Conservation (phyloP, 2,113 vertebrate genomes). For the Brachypteracias leptosomus region DNA sequence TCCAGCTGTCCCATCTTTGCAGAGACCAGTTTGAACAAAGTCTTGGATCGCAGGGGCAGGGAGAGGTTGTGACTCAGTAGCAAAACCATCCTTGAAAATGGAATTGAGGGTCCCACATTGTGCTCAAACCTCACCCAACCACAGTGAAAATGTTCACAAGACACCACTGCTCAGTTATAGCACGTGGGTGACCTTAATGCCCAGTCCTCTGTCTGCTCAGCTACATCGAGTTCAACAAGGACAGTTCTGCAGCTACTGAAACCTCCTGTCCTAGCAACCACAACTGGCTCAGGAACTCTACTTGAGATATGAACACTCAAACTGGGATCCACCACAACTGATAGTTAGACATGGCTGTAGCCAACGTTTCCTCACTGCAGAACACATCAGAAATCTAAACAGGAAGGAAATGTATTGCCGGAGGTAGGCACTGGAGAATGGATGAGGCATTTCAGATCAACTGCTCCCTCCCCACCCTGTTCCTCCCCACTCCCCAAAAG, state of each 20-base stretch:
- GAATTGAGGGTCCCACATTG: neutral
- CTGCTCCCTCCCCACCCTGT: neutral
- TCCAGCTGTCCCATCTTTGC: neutral
- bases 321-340: neutral
- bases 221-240: neutral
- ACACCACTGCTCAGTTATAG: neutral
- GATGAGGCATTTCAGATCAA: neutral
- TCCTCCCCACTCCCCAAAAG: neutral
- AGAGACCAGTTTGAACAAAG: neutral
- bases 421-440: neutral
- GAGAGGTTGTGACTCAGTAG: neutral
- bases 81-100: neutral
- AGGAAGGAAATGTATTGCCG: neutral
- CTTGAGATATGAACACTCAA: too few species aligned
- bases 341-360: neutral
- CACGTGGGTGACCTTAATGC: rapidly evolving
- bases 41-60: neutral
- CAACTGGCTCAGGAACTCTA: neutral
- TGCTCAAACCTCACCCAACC: neutral
- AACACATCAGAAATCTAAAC: neutral
- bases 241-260: neutral
- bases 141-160: neutral
- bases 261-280: neutral
- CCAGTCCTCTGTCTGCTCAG: neutral
- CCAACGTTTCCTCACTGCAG: neutral